Evolutionary conservation across 2,888 invertebrate species (phyloP), one percentile per base, ranked within the genome.

Genomic region (Mythimna vitellina): DNA sequence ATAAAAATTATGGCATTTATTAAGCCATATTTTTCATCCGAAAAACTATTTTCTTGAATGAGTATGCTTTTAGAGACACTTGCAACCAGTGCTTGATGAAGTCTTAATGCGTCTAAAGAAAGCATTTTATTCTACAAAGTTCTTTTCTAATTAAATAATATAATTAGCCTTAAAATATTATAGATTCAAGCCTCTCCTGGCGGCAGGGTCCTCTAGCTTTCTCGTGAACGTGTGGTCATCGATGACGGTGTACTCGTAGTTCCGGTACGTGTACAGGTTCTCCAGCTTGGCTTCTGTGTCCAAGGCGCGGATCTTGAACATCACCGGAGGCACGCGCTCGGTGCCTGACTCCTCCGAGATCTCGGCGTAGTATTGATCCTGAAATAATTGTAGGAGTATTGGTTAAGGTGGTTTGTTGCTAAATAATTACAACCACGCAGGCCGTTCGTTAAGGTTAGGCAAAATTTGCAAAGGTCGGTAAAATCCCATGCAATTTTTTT

Each of bases 351-450:
- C 93, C 46, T 88, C 86, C 0, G 96, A 89, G 0, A 96, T 78
- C 0, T 86, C 90, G 0, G 88, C 94, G 83, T 95, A 96, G 80
- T 95, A 96, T 61, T 93, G 85, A 53, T 96, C 95, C 95, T 96
- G 89, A 46, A 76, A 70, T 17, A 56, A 54, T n/a, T n/a, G 14
- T n/a, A 51, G 14, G 5, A 42, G 4, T 38, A 10, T 42, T 42
- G 4, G 42, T 42, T 14, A 14, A 10, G 10, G 5, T 29, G 17
- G 29, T 29, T 56, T 14, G 4, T 42, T 42, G 42, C 14, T 4
- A 5, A 0, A 42, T 12, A 42, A 42, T 42, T 12, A 42, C 38
- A 42, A 42, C 38, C 38, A 12, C 10, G 10, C 38, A 10, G 38
- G 38, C 10, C 38, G 9, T 9, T 38, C 10, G 9, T 38, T 10